These are phyloP conservation scores for Mola mola DNA, from an alignment of 2,113 vertebrate species.

Conservation along the genomic window DNA sequence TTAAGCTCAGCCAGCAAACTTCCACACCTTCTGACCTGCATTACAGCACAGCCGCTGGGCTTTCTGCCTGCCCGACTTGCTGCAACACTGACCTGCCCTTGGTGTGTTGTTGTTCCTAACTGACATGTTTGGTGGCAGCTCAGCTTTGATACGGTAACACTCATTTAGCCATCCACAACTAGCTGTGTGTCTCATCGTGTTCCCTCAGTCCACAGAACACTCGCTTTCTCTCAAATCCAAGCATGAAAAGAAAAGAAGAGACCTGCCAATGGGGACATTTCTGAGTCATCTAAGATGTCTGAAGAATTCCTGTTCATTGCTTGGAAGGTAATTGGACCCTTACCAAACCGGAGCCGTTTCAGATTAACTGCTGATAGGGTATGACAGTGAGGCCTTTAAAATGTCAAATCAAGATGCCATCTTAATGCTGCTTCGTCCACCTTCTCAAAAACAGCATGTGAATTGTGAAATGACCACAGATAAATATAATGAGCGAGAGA, in stretches of 20 bases:
- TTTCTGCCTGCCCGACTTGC: conserved; percentile 22
- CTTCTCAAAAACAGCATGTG: conserved; percentile 42
- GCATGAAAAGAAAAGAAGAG: conserved; percentile 13
- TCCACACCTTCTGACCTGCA: conserved; percentile 60
- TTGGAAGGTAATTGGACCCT: conserved; percentile 68
- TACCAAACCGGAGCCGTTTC: conserved; percentile 45
- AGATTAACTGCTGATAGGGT: conserved; percentile 51
- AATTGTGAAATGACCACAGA: conserved; percentile 55
- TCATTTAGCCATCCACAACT: conserved; percentile 38
- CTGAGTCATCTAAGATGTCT: conserved; percentile 60
- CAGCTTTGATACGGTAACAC: conserved; percentile 55
- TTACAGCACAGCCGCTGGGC: conserved; percentile 3
- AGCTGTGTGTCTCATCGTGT: conserved; percentile 10
- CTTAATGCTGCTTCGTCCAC: conserved; percentile 33
- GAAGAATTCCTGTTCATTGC: conserved; percentile 54
- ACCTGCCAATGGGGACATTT: conserved; percentile 54
- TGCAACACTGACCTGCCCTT: conserved; percentile 22
- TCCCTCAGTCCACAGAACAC: conserved; percentile 16
- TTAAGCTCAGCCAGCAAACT: conserved; percentile 53
- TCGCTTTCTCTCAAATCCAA: conserved; percentile 53
- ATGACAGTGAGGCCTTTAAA: conserved; percentile 62
- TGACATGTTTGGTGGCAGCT: conserved; percentile 51
- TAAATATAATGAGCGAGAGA: conserved; percentile 60
- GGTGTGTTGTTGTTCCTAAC: conserved; percentile 40
- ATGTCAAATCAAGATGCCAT: conserved; percentile 62